Percentiles rank a stretch among this genome's conserved stretches.
Evolutionary conservation across 2,797 vertebrate genomes (phyloP).

Genomic region (Sebastes umbrosus): DNA sequence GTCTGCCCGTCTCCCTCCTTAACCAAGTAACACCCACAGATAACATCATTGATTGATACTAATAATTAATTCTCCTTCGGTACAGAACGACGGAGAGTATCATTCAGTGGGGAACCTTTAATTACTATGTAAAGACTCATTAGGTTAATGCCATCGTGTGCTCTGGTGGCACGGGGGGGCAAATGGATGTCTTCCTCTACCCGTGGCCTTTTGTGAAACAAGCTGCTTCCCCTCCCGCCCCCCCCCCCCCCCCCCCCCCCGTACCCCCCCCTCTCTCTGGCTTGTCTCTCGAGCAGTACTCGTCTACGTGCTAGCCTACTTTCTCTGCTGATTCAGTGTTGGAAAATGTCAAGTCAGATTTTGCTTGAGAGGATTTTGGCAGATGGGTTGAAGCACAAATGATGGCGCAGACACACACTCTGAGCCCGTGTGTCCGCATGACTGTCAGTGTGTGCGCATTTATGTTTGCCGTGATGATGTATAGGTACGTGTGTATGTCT

Average conservation of each 20-base stretch:
- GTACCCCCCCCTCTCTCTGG: neutral
- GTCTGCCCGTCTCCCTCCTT: conserved; percentile 73
- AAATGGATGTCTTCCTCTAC: conserved; percentile 76
- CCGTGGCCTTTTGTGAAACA: conserved; percentile 70
- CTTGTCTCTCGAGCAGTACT: conserved; percentile 18
- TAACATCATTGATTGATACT: conserved; percentile 85
- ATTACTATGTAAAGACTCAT: conserved; percentile 78
- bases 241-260: neutral
- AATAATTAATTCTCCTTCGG: conserved; percentile 82
- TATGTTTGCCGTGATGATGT: neutral
- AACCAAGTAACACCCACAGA: conserved; percentile 77
- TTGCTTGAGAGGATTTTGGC: conserved; percentile 64
- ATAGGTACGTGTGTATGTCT: conserved; percentile 1
- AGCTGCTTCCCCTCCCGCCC: neutral
- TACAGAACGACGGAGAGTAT: conserved; percentile 54
- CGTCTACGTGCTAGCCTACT: conserved; percentile 41
- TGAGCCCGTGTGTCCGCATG: neutral
- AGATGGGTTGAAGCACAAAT: conserved; percentile 50
- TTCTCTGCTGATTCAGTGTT: conserved; percentile 69
- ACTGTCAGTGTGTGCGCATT: neutral
- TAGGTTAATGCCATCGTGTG: conserved; percentile 73
- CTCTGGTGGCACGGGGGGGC: conserved; percentile 67
- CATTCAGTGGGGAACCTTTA: conserved; percentile 68
- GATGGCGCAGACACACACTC: conserved; percentile 6
- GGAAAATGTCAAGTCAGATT: conserved; percentile 74